phyloP scores from a whole-genome alignment of 2,888 invertebrate genomes.

The Synanthedon formicaeformis region DNA sequence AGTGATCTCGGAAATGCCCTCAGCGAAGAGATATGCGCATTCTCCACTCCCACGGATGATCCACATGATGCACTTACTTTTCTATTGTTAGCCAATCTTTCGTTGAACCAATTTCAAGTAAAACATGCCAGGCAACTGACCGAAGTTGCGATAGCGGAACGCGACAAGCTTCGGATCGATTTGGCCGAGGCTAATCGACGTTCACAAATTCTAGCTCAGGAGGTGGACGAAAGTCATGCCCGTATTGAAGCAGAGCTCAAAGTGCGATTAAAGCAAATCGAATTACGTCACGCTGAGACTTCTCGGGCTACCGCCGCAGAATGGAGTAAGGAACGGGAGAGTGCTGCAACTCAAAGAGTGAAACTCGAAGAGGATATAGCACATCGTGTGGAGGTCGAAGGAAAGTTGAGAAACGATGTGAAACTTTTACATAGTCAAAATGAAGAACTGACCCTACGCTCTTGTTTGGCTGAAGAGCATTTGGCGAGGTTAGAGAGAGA shows the following conservation, averaged over 20 bases:
- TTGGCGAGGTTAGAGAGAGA: constrained; percentile 72
- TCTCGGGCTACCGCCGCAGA: constrained; percentile 78
- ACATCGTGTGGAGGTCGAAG: constrained; percentile 76
- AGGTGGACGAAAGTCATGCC: constrained; percentile 91
- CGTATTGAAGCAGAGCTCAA: constrained; percentile 83
- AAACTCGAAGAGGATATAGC: constrained; percentile 75
- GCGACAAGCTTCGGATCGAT: constrained; percentile 76
- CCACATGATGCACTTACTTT: constrained; percentile 73
- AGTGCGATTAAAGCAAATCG: constrained; percentile 77
- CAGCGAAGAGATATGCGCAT: constrained; percentile 79
- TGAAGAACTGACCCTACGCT: constrained; percentile 49
- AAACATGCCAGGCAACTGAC: constrained; percentile 11
- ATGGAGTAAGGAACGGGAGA: constrained; percentile 80
- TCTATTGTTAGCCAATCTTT: constrained; percentile 67
- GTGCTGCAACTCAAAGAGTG: constrained; percentile 69
- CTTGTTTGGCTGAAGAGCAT: constrained; percentile 67
- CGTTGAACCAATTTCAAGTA: constrained; percentile 18
- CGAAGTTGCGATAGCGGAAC: constrained; percentile 23
- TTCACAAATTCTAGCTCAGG: constrained; percentile 85
- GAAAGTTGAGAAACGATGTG: constrained; percentile 74
- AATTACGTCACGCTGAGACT: constrained; percentile 82
- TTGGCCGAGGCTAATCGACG: constrained; percentile 86
- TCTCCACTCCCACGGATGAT: constrained; percentile 64
- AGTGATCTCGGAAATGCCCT: constrained; percentile 73
- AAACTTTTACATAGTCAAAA: constrained; percentile 73